Evolutionary conservation across 2,113 vertebrate genomes (phyloP).

Genomic region (Agapornis roseicollis): DNA sequence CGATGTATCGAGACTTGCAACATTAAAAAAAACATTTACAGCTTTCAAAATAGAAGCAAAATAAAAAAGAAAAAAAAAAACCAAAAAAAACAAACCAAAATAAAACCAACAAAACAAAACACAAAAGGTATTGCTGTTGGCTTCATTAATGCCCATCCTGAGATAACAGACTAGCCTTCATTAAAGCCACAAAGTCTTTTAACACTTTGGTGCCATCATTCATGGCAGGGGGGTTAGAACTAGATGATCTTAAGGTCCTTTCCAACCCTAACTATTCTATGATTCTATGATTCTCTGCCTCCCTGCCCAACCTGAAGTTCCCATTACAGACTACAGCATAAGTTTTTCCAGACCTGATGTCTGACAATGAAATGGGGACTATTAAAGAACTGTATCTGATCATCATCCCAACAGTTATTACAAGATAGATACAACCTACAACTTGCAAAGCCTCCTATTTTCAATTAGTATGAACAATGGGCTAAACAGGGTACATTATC

Average conservation of each 20-base stretch:
- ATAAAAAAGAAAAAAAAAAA: not conserved
- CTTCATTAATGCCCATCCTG: not conserved
- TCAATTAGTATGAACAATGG: not conserved
- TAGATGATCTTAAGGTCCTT: no score
- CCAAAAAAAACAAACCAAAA: no score
- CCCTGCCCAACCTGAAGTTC: not conserved
- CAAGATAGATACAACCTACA: not conserved
- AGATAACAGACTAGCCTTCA: not conserved
- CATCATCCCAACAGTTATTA: not conserved
- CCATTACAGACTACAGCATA: not conserved
- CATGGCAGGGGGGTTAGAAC: no score
- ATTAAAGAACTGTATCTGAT: not conserved
- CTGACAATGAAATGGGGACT: not conserved
- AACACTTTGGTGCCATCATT: not conserved
- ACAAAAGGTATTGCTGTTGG: not conserved
- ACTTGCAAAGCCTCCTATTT: not conserved
- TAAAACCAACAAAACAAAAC: not conserved
- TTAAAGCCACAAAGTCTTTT: not conserved
- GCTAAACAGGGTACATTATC: not conserved
- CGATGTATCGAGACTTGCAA: not conserved
- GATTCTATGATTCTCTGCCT: no score
- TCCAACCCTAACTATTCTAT: no score
- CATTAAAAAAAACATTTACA: not conserved
- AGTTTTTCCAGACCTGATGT: not conserved
- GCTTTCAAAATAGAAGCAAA: not conserved